Percentiles rank a stretch among this genome's conserved stretches.
Conservation (phyloP, 2,797 vertebrate genomes). For the Platyrinchus mystaceus region DNA sequence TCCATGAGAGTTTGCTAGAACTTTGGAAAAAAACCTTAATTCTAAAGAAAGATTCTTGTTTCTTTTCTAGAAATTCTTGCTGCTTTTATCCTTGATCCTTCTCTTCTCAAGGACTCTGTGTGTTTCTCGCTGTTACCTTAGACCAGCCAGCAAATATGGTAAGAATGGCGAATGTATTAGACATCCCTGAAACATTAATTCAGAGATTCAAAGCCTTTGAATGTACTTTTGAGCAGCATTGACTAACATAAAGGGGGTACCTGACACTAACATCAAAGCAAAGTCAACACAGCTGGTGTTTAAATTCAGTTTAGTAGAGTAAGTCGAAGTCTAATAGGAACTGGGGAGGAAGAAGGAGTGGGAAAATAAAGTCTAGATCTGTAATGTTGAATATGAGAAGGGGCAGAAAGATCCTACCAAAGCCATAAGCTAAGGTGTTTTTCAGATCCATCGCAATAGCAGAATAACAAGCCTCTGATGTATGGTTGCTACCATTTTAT, state of each 20-base stretch:
- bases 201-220: not conserved
- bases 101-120: slow-evolving; percentile 23
- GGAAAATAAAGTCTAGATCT: not conserved
- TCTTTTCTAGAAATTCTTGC: slow-evolving; percentile 45
- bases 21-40: not conserved
- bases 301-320: not conserved
- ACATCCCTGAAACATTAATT: not conserved
- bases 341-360: not conserved
- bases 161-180: not conserved
- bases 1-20: not conserved
- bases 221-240: not conserved
- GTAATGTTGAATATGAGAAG: not conserved
- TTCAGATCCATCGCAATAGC: not conserved
- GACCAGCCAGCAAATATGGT: slow-evolving; percentile 60
- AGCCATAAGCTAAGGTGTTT: not conserved
- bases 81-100: slow-evolving; percentile 12
- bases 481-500: not conserved
- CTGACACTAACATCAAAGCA: not conserved
- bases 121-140: slow-evolving; percentile 46
- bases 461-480: not conserved
- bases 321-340: not conserved
- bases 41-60: not conserved
- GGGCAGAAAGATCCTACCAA: not conserved
- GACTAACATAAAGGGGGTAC: not conserved
- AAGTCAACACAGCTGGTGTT: not conserved